Conservation (phyloP, 2,888 invertebrate species). For the Megaustenia siamemsis region DNA sequence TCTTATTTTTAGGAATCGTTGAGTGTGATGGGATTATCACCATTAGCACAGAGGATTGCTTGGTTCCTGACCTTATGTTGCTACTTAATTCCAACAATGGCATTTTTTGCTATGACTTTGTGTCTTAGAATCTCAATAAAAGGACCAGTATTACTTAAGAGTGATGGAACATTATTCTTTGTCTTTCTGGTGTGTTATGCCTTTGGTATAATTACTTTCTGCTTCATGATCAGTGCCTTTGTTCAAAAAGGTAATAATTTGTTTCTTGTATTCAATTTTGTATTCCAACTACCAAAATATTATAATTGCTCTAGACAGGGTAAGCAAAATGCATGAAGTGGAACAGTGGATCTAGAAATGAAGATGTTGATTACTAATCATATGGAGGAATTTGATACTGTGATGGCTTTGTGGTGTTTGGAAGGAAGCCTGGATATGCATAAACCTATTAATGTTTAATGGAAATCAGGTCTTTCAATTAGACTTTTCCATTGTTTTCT, state of each 20-base stretch:
- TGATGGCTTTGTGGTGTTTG: no score
- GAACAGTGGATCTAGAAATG: no score
- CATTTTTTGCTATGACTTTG: slow-evolving; percentile 80
- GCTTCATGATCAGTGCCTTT: slow-evolving; percentile 89
- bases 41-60: slow-evolving; percentile 90
- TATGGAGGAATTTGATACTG: no score
- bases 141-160: slow-evolving; percentile 65
- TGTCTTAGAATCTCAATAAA: slow-evolving; percentile 60
- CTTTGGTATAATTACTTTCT: slow-evolving; percentile 87
- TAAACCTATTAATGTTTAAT: no score
- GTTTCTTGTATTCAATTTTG: no score
- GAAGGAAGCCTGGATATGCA: no score
- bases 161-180: slow-evolving; percentile 86
- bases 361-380: no score
- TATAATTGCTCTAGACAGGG: no score
- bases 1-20: slow-evolving; percentile 91
- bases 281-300: no score
- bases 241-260: slow-evolving; percentile 91
- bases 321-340: no score
- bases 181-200: slow-evolving; percentile 87
- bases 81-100: slow-evolving; percentile 84
- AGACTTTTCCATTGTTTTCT: no score
- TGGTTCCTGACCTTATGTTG: slow-evolving; percentile 90
- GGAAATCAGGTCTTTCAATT: no score
- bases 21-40: slow-evolving; percentile 92